Evolutionary conservation across 2,797 vertebrate species (phyloP), one percentile per base, ranked within the genome.

Genomic region (Epinephelus awoara): DNA sequence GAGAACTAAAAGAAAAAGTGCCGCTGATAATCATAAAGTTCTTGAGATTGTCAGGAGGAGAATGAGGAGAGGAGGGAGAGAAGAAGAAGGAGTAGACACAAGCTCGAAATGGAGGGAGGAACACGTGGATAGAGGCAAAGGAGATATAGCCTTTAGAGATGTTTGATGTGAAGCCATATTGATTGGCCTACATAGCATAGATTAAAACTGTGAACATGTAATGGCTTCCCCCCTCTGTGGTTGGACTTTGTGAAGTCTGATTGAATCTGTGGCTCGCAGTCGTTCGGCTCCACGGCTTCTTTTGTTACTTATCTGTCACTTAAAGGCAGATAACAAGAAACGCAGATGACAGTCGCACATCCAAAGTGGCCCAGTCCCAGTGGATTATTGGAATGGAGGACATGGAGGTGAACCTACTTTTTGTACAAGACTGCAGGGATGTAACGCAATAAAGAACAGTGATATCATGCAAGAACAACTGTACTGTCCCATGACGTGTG

Each of bases 161-260:
- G 56, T 94, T 91, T 92, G 88, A 92, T 89, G 86, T 84, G 67
- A 62, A 84, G 78, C 80, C 23, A 23, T 88, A 93, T 92, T 87
- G 92, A 94, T 92, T 89, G 89, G 71, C 91, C 92, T 79, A 90
- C 76, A 91, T 89, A 86, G 75, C 76, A 70, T 27, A 54, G 82
- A 90, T 92, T 89, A 91, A 89, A 85, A 85, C 69, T 55, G 79
- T 57, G 11, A 67, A 51, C 74, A 65, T 70, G 64, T 56, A 66
- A 75, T 0, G 54, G 25, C 49, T 57, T 54, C 25, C 6, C 47
- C 38, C 29, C 59, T 72, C 61, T 25, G 72, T 21, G 63, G 59
- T 62, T 69, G 56, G 61, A 83, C 70, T 70, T 78, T 49, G 72
- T 67, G 21, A 79, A 83, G 68, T 79, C 71, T 72, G 80, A 91